These are phyloP conservation scores for Cremastinae sp. DNA, from an alignment of 2,888 invertebrate species.

Conservation along the genomic window DNA sequence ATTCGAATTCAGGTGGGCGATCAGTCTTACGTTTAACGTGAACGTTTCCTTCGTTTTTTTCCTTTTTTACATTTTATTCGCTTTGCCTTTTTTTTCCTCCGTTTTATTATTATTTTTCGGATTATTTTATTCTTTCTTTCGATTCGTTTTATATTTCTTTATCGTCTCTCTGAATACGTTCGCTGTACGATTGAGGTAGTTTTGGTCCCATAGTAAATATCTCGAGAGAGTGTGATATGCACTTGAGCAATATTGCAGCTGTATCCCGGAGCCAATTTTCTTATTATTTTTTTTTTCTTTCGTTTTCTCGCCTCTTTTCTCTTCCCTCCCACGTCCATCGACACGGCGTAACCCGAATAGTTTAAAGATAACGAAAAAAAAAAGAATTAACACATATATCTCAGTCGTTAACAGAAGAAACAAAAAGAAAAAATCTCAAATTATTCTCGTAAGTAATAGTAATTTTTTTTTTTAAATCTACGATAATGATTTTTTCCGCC, in stretches of 20 bases:
- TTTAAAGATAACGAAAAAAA: constrained; percentile 65
- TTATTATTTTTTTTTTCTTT: background rate
- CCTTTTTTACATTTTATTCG: too few species aligned
- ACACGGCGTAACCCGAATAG: constrained; percentile 67
- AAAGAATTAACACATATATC: constrained; percentile 70
- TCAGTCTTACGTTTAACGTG: constrained; percentile 65
- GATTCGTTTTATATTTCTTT: background rate
- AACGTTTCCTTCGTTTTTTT: constrained; percentile 33
- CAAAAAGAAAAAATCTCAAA: constrained; percentile 34
- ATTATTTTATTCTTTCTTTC: too few species aligned
- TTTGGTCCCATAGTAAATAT: constrained; percentile 64
- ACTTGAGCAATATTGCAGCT: constrained; percentile 76
- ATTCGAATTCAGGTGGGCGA: constrained; percentile 54
- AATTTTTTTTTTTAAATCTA: constrained; percentile 30
- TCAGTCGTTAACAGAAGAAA: constrained; percentile 69
- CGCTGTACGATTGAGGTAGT: constrained; percentile 67
- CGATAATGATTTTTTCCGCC: constrained; percentile 37
- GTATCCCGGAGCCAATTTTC: constrained; percentile 75
- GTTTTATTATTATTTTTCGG: too few species aligned
- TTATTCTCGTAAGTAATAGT: constrained; percentile 12
- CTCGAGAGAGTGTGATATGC: constrained; percentile 56
- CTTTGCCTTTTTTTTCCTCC: too few species aligned
- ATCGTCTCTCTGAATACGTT: constrained; percentile 29
- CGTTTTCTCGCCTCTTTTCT: constrained; percentile 12
- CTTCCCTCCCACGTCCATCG: constrained; percentile 56